Evolutionary conservation across 92 coral and sea anemone species (phyloP).

Genomic region (Phenganax marumi): DNA sequence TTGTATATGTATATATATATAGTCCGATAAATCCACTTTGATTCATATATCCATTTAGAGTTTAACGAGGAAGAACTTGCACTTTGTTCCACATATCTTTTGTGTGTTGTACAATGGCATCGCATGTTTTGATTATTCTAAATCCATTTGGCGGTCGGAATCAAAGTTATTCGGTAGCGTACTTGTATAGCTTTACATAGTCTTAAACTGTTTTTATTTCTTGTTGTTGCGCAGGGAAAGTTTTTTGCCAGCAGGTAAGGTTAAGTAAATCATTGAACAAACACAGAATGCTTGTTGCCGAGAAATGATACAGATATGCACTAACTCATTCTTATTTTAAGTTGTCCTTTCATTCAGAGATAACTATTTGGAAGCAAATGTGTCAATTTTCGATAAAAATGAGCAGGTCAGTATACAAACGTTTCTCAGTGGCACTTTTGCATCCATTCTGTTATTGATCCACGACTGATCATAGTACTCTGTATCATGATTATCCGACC

Average conservation of each 20-base stretch:
- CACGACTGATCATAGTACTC: background rate
- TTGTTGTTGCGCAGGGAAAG: conserved; percentile 61
- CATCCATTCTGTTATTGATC: background rate
- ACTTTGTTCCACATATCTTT: no score
- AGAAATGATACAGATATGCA: no score
- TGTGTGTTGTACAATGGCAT: no score
- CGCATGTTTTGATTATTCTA: no score
- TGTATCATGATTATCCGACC: no score
- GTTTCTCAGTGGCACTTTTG: background rate
- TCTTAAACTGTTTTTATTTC: background rate
- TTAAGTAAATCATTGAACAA: no score
- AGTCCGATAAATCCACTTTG: no score
- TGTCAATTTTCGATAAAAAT: conserved; percentile 68
- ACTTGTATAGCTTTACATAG: background rate
- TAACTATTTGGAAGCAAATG: conserved; percentile 87
- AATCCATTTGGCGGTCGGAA: no score
- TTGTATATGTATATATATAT: background rate
- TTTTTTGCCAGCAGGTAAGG: conserved; percentile 91
- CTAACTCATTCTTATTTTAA: no score
- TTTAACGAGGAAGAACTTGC: no score
- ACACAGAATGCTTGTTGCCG: no score
- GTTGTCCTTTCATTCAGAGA: conserved; percentile 59
- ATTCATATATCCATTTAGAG: no score
- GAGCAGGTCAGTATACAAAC: conserved; percentile 63
- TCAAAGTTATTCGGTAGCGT: background rate